A percentile compares a stretch with the other conserved stretches of the same genome.
phyloP scores from a whole-genome alignment of 2,113 vertebrate species.

The Apodemus speciosus region DNA sequence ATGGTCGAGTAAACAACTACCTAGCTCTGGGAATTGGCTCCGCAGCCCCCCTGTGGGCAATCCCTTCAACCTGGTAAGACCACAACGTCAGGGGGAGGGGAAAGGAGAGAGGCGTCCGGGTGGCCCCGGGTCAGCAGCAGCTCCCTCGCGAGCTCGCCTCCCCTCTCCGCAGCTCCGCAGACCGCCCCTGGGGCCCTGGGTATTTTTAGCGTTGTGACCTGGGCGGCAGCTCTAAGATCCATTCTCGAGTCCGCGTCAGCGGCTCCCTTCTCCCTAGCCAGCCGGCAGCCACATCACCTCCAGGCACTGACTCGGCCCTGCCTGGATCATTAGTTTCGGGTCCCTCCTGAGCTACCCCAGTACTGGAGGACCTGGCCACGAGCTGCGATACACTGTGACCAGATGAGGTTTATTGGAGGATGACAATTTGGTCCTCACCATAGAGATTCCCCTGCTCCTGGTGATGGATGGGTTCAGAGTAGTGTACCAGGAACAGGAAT shows the following conservation, averaged over 20 bases:
- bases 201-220: conserved; percentile 82
- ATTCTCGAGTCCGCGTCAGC: conserved; percentile 73
- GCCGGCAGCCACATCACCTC: not conserved
- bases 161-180: not conserved
- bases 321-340: not conserved
- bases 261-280: conserved; percentile 5
- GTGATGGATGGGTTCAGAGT: not conserved
- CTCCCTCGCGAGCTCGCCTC: not conserved
- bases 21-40: not conserved
- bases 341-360: not conserved
- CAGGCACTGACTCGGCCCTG: conserved; percentile 25
- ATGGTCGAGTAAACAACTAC: conserved; percentile 60
- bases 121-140: not conserved
- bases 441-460: not conserved
- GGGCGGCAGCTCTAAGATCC: conserved; percentile 71
- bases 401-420: not conserved
- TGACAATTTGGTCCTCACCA: not conserved
- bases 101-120: not conserved
- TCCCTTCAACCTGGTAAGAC: not conserved
- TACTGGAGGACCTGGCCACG: not conserved
- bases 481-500: conserved; percentile 11
- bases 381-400: not conserved
- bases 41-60: not conserved
- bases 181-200: conserved; percentile 61
- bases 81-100: not conserved